A percentile compares a stretch with the other conserved stretches of the same genome.
Conservation (phyloP, 2,113 vertebrate genomes). For the Morone saxatilis region DNA sequence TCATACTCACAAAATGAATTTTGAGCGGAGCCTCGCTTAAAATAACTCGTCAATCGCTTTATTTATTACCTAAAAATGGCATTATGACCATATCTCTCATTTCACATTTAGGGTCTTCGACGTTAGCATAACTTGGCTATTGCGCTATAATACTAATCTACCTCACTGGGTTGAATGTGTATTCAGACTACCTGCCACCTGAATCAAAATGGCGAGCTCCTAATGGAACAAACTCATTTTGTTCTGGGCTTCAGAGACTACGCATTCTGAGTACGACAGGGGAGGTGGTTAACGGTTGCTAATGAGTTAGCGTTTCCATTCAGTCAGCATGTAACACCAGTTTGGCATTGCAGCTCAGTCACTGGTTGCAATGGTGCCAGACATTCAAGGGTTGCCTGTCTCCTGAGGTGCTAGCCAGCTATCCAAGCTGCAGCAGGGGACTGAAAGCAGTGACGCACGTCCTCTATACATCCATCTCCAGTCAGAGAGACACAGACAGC, state of each 20-base stretch:
- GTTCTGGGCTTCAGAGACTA: constrained; percentile 18
- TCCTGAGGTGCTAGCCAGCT: constrained; percentile 14
- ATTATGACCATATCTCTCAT: too few species aligned
- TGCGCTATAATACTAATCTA: not conserved
- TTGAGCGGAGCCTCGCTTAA: not conserved
- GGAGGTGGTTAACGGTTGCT: constrained; percentile 48
- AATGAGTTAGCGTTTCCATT: constrained; percentile 51
- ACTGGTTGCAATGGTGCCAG: constrained; percentile 40
- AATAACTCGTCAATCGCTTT: not conserved
- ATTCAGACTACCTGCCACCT: not conserved
- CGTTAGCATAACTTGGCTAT: not conserved
- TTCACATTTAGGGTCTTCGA: not conserved
- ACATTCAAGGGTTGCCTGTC: constrained; percentile 1
- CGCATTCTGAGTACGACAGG: not conserved
- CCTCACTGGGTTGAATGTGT: not conserved
- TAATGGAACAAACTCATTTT: constrained; percentile 35
- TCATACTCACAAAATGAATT: not conserved
- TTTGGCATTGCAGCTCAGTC: constrained; percentile 49
- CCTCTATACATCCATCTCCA: constrained; percentile 19
- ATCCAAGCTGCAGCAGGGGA: not conserved
- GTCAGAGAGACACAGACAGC: constrained; percentile 3
- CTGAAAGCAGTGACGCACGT: not conserved
- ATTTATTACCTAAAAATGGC: not conserved
- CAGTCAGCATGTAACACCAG: constrained; percentile 36
- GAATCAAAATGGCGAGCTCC: constrained; percentile 25